Percentiles rank a stretch among this genome's conserved stretches.
phyloP scores from a whole-genome alignment of 1,140 invertebrate species.

The Megathymus violae region DNA sequence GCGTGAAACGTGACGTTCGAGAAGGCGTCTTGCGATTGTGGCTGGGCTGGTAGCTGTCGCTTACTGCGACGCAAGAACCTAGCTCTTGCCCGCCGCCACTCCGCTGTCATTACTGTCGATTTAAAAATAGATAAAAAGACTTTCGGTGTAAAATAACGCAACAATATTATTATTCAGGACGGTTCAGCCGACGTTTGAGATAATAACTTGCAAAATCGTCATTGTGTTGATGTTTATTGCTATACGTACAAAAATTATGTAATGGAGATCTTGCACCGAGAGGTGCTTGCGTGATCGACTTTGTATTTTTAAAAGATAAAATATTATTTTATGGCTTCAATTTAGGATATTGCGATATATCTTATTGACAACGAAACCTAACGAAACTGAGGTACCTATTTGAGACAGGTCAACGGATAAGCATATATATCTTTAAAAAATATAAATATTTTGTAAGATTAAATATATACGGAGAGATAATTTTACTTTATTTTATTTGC shows the following conservation, averaged over 20 bases:
- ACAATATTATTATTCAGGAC: slow-evolving; percentile 15
- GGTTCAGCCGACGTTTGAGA: slow-evolving; percentile 18
- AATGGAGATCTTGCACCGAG: background rate
- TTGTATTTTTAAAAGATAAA: background rate
- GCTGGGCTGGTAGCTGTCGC: slow-evolving; percentile 8
- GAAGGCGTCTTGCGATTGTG: slow-evolving; percentile 11
- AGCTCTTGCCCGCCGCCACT: slow-evolving; percentile 19
- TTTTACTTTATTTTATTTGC: background rate
- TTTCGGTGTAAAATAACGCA: slow-evolving; percentile 4
- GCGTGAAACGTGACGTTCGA: slow-evolving; percentile 47
- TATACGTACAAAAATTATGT: slow-evolving; percentile 1
- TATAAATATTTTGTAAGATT: too few relatives aligned
- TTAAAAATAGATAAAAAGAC: slow-evolving; percentile 23
- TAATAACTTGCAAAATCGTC: slow-evolving; percentile 23
- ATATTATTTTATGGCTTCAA: background rate
- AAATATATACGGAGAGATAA: too few relatives aligned
- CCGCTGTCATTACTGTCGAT: slow-evolving; percentile 19
- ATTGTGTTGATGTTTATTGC: slow-evolving; percentile 11
- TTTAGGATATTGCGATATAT: too few relatives aligned
- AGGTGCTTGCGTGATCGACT: background rate
- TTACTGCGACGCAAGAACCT: slow-evolving; percentile 9
- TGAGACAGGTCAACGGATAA: too few relatives aligned
- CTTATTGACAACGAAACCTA: too few relatives aligned
- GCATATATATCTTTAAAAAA: too few relatives aligned
- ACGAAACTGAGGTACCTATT: too few relatives aligned